A percentile compares a stretch with the other conserved stretches of the same genome.
Conservation (phyloP, 2,797 vertebrate genomes). For the Enteromius anoplus region DNA sequence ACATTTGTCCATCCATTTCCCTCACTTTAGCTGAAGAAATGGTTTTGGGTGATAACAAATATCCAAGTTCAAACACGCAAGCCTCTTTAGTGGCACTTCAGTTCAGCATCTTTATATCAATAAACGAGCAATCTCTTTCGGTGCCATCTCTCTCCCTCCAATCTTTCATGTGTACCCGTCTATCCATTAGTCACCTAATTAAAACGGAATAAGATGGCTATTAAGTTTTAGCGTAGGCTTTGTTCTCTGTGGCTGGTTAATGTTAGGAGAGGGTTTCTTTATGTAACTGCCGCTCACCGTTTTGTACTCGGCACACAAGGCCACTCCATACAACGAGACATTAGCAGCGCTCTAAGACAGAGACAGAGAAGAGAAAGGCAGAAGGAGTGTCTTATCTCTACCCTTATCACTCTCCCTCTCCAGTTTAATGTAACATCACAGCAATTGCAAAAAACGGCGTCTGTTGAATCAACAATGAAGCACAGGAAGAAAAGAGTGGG, state of each 20-base stretch:
- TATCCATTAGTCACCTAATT: constrained; percentile 84
- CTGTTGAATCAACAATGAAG: constrained; percentile 51
- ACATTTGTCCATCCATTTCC: constrained; percentile 17
- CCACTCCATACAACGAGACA: constrained; percentile 71
- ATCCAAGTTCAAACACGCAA: constrained; percentile 51
- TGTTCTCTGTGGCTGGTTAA: constrained; percentile 78
- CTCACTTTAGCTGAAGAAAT: constrained; percentile 35
- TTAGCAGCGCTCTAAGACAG: constrained; percentile 60
- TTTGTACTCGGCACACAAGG: constrained; percentile 61
- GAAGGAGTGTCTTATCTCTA: constrained; percentile 62
- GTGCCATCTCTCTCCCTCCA: constrained; percentile 76
- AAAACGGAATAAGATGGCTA: constrained; percentile 79
- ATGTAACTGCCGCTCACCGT: constrained; percentile 65
- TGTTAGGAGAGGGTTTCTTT: constrained; percentile 73
- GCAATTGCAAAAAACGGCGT: constrained; percentile 48
- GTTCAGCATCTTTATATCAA: constrained; percentile 70
- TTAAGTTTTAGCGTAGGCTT: constrained; percentile 77
- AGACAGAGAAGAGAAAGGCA: constrained; percentile 43
- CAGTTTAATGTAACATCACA: constrained; percentile 73
- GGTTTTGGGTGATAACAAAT: constrained; percentile 15
- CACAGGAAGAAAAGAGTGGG: constrained; percentile 27
- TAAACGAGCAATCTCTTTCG: constrained; percentile 72
- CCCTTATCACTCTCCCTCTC: constrained; percentile 58
- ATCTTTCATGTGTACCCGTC: constrained; percentile 70
- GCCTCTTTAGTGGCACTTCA: constrained; percentile 60